Evolutionary conservation across 2,113 vertebrate genomes (phyloP).

Genomic region (Merops nubicus): DNA sequence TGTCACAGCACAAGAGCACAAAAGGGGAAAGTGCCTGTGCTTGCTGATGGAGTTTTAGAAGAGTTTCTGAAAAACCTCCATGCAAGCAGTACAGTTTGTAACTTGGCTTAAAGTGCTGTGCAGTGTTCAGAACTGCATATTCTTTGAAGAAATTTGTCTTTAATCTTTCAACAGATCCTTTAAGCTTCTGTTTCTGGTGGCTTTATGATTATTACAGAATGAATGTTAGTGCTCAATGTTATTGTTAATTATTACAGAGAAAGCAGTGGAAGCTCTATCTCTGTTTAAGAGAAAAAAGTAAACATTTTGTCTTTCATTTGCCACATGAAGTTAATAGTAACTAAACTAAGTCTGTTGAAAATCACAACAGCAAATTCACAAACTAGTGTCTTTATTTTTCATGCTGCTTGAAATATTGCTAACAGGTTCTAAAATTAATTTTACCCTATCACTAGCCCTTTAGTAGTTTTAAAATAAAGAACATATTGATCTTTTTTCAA

Average conservation of each 20-base stretch:
- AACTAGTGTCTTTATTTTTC: neutral
- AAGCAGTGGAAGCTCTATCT: neutral
- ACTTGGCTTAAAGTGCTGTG: neutral
- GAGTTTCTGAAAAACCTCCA: neutral
- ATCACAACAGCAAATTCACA: neutral
- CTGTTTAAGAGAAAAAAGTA: neutral
- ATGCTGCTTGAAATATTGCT: neutral
- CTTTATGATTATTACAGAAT: neutral
- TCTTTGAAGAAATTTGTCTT: neutral
- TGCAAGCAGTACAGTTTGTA: neutral
- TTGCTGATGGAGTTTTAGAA: neutral
- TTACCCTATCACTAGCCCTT: neutral
- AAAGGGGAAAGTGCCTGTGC: neutral
- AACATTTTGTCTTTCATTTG: neutral
- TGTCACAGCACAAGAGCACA: fast-evolving
- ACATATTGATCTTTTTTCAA: conserved; percentile 7
- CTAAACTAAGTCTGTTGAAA: neutral
- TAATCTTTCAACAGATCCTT: neutral
- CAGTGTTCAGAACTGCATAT: neutral
- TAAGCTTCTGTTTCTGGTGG: neutral
- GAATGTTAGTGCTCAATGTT: neutral
- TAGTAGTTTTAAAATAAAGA: neutral
- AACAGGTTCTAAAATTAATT: neutral
- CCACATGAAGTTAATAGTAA: neutral
- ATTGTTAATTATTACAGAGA: neutral